Conservation (phyloP, 2,113 vertebrate genomes). For the Arothron firmamentum region DNA sequence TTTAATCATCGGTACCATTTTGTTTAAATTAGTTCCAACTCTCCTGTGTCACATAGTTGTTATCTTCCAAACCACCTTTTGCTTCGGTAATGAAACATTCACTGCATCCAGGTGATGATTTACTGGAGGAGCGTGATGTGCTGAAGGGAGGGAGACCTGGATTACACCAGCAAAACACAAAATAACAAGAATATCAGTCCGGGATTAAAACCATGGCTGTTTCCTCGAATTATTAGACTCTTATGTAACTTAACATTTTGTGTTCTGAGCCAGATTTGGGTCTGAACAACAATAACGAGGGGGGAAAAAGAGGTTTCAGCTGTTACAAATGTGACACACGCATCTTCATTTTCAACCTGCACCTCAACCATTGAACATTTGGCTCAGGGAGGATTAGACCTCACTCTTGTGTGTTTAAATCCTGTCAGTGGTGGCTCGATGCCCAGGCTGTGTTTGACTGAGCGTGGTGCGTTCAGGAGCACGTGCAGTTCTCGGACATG, state of each 20-base stretch:
- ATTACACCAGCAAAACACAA: not conserved
- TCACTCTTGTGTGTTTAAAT: slow-evolving; percentile 37
- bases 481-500: not conserved
- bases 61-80: not conserved
- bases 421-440: slow-evolving; percentile 21
- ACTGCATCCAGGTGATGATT: not conserved
- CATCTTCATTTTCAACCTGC: slow-evolving; percentile 35
- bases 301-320: not conserved
- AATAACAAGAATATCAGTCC: not conserved
- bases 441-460: slow-evolving; percentile 16
- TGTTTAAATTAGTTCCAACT: not conserved
- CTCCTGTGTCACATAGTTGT: not conserved
- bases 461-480: not conserved
- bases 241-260: slow-evolving; percentile 23
- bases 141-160: not conserved
- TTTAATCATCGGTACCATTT: not conserved
- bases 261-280: slow-evolving; percentile 18
- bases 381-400: slow-evolving; percentile 38
- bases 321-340: slow-evolving; percentile 22
- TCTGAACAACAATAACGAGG: not conserved
- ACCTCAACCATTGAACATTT: slow-evolving; percentile 36
- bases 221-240: slow-evolving; percentile 6
- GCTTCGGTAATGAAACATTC: slow-evolving; percentile 1
- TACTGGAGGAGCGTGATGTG: not conserved
- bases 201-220: slow-evolving; percentile 3